A percentile compares a stretch with the other conserved stretches of the same genome.
Evolutionary conservation across 1,140 invertebrate genomes (phyloP).

Genomic region (Drosophila sechellia): DNA sequence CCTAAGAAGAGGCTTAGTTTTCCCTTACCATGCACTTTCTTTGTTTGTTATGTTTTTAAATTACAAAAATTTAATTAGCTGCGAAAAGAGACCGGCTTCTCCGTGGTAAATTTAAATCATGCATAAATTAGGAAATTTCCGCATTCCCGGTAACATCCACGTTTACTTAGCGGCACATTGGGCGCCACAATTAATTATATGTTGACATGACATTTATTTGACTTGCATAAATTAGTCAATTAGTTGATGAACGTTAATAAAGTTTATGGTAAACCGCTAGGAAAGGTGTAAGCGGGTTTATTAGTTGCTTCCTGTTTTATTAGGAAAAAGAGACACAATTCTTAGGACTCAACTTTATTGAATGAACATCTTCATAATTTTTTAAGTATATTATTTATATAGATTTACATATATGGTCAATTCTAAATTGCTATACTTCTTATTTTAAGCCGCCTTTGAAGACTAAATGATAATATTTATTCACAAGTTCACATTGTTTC

Average conservation of each 20-base stretch:
- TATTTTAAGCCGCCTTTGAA: no score
- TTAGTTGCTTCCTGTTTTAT: neutral
- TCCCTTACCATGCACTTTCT: neutral
- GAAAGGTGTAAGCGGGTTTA: slow-evolving; percentile 16
- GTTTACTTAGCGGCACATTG: slow-evolving; percentile 40
- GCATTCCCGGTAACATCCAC: slow-evolving; percentile 15
- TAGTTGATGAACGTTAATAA: slow-evolving; percentile 70
- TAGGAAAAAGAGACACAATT: no score
- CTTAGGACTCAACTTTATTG: neutral
- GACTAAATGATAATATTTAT: no score
- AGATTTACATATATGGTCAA: neutral
- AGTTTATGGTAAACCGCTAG: slow-evolving; percentile 44
- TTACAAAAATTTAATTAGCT: slow-evolving; percentile 44
- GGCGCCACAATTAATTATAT: slow-evolving; percentile 72
- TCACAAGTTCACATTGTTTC: neutral
- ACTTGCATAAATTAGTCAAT: slow-evolving; percentile 79
- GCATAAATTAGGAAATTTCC: slow-evolving; percentile 58
- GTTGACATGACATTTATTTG: slow-evolving; percentile 80
- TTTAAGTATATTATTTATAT: no score
- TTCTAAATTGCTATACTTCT: no score
- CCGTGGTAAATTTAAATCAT: slow-evolving; percentile 50
- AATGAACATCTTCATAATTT: neutral
- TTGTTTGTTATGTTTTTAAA: slow-evolving; percentile 26
- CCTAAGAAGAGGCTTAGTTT: slow-evolving; percentile 9
- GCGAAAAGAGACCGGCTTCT: slow-evolving; percentile 1